phyloP scores from a whole-genome alignment of 2,888 invertebrate genomes.

The Homarus gammarus region DNA sequence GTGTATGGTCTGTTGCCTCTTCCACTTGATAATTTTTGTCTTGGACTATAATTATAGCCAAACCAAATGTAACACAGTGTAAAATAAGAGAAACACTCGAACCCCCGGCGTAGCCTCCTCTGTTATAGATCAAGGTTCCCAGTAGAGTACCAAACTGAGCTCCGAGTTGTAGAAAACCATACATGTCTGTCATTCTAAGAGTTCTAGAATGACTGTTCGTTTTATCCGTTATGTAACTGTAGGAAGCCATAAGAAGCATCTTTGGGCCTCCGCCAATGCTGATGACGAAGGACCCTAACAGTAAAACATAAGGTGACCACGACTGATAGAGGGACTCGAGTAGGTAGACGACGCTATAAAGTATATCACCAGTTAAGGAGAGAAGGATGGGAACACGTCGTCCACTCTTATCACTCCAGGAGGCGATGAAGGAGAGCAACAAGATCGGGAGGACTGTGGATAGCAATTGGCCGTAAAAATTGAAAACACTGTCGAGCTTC shows the following conservation, averaged over 20 bases:
- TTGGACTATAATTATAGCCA: background rate
- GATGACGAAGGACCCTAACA: background rate
- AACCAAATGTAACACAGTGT: background rate
- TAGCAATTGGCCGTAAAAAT: background rate
- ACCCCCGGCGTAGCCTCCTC: background rate
- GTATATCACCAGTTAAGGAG: background rate
- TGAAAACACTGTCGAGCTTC: slow-evolving; percentile 16
- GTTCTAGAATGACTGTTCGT: background rate
- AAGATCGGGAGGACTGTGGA: background rate
- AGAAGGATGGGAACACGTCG: background rate
- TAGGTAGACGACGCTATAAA: background rate
- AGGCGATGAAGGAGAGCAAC: slow-evolving; percentile 13
- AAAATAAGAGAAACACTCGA: background rate
- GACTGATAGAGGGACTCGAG: slow-evolving; percentile 5
- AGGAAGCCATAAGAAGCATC: slow-evolving; percentile 13
- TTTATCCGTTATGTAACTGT: slow-evolving; percentile 23
- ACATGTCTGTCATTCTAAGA: slow-evolving; percentile 8
- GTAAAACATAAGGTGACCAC: slow-evolving; percentile 7
- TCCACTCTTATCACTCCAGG: slow-evolving; percentile 16
- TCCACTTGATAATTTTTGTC: background rate
- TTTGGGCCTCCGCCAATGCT: background rate
- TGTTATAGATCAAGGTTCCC: slow-evolving; percentile 10
- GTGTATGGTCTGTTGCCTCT: background rate
- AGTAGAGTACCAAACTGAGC: background rate
- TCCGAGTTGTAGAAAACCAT: background rate